Base-by-base conservation (phyloP, 1,140 invertebrate species). In the Bombus pascuorum region DNA sequence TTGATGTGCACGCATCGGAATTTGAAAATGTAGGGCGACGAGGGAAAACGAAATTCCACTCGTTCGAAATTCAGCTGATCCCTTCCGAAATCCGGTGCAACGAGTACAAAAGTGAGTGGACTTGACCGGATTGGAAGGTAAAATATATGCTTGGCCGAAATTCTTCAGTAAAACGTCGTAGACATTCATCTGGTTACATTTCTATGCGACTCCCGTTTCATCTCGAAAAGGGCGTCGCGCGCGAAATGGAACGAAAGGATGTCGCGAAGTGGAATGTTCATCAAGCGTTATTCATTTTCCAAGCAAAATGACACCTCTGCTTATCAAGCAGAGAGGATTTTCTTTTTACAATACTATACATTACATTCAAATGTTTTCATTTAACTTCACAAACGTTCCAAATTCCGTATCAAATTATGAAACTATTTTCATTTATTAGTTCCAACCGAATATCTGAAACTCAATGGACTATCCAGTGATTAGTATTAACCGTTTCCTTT, bases 71-170 rank as follows among this genome's bases (percentile, higher is more conserved):
- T 13, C 47, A 62, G 4, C 10, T 2, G 74, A 70, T 18, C 34
- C 68, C 34, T 5, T 22, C 3, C 74, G 59, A 76, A 83, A 76
- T 59, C 65, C 75, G 47, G 70, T 28, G 47, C 47, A 15, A 10
- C 57, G 44, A 22, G 22, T 6, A 85, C 39, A 85, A 85, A 79
- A 47, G 44, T 53, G 66, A 66, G 32, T 59, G 77, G 76, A 85
- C 77, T 81, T 85, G 83, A 73, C 68, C 83, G 76, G 28, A 79
- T 80, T 80, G 42, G 68, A 53, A 28, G 77, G 42, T 73, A 39
- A 80, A 85, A 73, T 85, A 71, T 73, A 42, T 81, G 57, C 57
- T 80, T 85, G 76, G 77, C 76, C 83, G 77, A 85, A 77, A 85
- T 80, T 80, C 68, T 37, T 53, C 25, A 22, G 80, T 85, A 85